Percentiles rank a stretch among this genome's conserved stretches.
phyloP scores from a whole-genome alignment of 2,113 vertebrate species.

The Vulpes lagopus region DNA sequence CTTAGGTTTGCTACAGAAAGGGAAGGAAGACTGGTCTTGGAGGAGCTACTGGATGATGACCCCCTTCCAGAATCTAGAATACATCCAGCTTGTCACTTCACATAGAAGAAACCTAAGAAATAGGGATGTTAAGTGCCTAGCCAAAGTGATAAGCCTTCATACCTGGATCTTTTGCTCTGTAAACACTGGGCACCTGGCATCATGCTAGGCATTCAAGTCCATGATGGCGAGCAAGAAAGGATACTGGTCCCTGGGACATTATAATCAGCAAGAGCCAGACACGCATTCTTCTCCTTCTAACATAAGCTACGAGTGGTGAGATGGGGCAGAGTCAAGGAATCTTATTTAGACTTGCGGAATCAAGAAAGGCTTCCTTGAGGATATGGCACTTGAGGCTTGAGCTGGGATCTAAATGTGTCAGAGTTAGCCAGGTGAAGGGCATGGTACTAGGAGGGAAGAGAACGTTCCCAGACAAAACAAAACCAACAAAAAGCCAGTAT shows the following conservation, averaged over 20 bases:
- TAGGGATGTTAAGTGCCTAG: not conserved
- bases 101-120: not conserved
- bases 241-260: not conserved
- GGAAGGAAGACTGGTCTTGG: not conserved
- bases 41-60: not conserved
- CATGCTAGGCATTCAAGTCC: not conserved
- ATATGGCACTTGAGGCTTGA: not conserved
- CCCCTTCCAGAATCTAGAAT: not conserved
- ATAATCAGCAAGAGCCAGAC: not conserved
- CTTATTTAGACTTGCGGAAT: not conserved
- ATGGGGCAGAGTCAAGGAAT: not conserved
- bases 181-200: not conserved
- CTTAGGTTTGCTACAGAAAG: not conserved
- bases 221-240: not conserved
- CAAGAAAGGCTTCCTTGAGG: not conserved
- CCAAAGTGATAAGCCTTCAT: not conserved
- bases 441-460: not conserved
- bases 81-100: not conserved
- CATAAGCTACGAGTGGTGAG: not conserved
- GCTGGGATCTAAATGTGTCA: not conserved
- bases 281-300: not conserved
- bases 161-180: not conserved
- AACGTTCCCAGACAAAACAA: not conserved
- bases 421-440: not conserved
- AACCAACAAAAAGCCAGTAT: not conserved